Evolutionary conservation across 2,888 invertebrate species (phyloP).

Genomic region (Drosophila borealis): DNA sequence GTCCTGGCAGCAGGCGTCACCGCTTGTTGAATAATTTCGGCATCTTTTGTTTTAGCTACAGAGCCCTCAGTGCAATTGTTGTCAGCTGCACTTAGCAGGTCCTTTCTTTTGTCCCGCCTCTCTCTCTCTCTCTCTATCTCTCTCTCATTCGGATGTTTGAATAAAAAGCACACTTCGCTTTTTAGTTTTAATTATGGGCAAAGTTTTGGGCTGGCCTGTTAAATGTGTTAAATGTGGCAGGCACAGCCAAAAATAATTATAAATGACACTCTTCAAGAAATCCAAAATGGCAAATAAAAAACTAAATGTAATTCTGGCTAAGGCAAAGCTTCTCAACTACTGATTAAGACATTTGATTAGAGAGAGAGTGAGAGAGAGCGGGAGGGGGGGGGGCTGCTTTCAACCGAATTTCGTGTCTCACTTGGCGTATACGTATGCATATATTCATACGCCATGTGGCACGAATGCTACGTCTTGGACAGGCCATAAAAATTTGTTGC

Average conservation of each 20-base stretch:
- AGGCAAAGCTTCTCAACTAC: slow-evolving; percentile 6
- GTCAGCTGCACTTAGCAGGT: slow-evolving; percentile 66
- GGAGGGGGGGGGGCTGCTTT: slow-evolving; percentile 6
- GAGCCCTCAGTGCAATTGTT: slow-evolving; percentile 62
- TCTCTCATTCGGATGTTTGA: slow-evolving; percentile 6
- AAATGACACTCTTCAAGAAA: slow-evolving; percentile 43
- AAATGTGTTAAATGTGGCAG: slow-evolving; percentile 62
- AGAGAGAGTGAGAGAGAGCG: no score
- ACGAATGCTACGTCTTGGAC: slow-evolving; percentile 24
- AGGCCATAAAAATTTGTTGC: slow-evolving; percentile 39
- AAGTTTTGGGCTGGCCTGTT: slow-evolving; percentile 65
- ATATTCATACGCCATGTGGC: slow-evolving; percentile 60
- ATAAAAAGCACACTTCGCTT: slow-evolving; percentile 66
- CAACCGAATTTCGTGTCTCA: slow-evolving; percentile 3
- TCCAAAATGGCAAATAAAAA: not conserved
- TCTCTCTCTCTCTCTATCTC: not conserved
- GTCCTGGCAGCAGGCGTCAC: slow-evolving; percentile 55
- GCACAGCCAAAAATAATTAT: slow-evolving; percentile 57
- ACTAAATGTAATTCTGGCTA: not conserved
- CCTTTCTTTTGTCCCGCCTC: slow-evolving; percentile 30
- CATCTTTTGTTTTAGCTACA: slow-evolving; percentile 64
- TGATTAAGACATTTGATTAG: slow-evolving; percentile 2
- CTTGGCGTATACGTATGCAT: slow-evolving; percentile 7
- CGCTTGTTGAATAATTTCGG: slow-evolving; percentile 72
- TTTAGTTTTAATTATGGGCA: slow-evolving; percentile 72